Conservation (phyloP, 2,113 vertebrate genomes). For the Clarias macrocephalus region DNA sequence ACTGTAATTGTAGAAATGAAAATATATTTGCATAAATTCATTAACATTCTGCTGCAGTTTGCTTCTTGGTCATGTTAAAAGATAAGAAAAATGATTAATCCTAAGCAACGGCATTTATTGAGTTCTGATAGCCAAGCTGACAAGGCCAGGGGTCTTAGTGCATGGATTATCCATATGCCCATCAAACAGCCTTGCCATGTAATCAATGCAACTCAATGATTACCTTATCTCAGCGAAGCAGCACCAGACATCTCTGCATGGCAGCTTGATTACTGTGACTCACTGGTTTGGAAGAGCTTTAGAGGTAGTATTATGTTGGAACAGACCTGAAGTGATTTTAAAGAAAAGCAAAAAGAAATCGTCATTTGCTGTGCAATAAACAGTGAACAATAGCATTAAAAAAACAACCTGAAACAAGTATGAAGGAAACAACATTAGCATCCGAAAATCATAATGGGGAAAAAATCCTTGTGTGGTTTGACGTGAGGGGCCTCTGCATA, state of each 20-base stretch:
- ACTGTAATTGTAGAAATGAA: background rate
- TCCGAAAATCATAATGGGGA: conserved; percentile 29
- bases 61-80: background rate
- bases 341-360: background rate
- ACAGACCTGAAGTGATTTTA: background rate
- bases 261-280: background rate
- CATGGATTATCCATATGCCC: background rate
- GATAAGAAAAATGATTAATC: conserved; percentile 7
- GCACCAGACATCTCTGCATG: conserved; percentile 1
- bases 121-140: conserved; percentile 19
- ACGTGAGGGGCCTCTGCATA: conserved; percentile 31
- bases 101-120: conserved; percentile 8
- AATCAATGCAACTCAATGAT: background rate
- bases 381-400: conserved; percentile 12
- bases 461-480: conserved; percentile 15
- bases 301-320: background rate
- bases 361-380: background rate
- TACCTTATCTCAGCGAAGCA: conserved; percentile 23
- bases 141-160: background rate
- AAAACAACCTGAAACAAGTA: conserved; percentile 26
- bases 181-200: background rate
- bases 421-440: conserved; percentile 31
- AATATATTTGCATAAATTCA: background rate
- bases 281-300: background rate
- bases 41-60: background rate